Base-by-base conservation (phyloP, 2,797 vertebrate species). In the Apogon talboti region DNA sequence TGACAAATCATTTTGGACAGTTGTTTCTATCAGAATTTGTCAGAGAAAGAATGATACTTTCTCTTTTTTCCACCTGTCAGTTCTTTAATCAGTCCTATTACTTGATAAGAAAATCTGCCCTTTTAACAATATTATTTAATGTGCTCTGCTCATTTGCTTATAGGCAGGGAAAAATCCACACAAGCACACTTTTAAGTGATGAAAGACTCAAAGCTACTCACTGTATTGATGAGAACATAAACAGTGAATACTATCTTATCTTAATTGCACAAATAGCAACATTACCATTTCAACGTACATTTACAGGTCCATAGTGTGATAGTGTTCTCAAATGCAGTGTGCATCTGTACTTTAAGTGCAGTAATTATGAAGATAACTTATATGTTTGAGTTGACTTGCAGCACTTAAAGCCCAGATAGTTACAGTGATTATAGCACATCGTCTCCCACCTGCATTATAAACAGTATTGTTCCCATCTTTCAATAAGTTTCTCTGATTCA, bases 1-100 rank as follows among this genome's bases (percentile, higher is more conserved):
- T 53, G 74, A 64, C 35, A 14, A 80, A 71, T 79, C n/a, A 7
- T 9, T 50, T 45, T 55, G 51, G 55, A 79, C 69, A 64, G 70
- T 35, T 61, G 21, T 42, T 37, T 67, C 52, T 54, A 5, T 57
- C 30, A 66, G 64, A 65, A 44, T 7, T 3, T 28, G 11, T 58
- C 50, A 56, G 4, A 61, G 13, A 61, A 65, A 62, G n/a, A 65
- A 66, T 10, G 64, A 70, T 7, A 12, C 18, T 28, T 21, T 11
- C 4, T 7, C 30, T 48, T n/a, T 35, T 15, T 43, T 43, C 15
- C 2, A 54, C 15, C 51, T 8, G 51, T 54, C 40, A 18, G 16
- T 63, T 11, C 63, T 76, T 58, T 59, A 21, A 71, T 61, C 21
- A 43, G n/a, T 33, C 6, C 2, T 1, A 7, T 49, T 56, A 4